A percentile compares a stretch with the other conserved stretches of the same genome.
These are phyloP conservation scores for Leucophenga maculata DNA, from an alignment of 2,888 invertebrate species.

Conservation along the genomic window DNA sequence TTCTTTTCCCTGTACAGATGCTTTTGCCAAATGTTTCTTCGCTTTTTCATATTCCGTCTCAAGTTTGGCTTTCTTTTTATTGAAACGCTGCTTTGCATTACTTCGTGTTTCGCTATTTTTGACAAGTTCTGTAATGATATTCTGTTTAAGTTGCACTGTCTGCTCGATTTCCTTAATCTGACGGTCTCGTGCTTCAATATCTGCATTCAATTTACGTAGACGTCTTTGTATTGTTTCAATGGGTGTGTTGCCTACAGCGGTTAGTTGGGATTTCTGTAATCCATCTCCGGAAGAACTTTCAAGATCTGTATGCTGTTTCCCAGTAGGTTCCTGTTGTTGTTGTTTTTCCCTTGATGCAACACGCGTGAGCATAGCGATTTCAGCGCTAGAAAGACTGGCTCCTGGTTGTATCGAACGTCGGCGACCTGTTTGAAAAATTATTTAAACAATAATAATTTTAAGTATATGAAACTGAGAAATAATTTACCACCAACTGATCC, in stretches of 20 bases:
- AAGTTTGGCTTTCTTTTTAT: conserved; percentile 77
- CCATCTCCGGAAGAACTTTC: conserved; percentile 61
- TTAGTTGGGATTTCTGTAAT: conserved; percentile 50
- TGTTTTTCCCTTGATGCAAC: conserved; percentile 73
- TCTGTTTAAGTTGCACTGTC: conserved; percentile 82
- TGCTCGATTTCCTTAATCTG: conserved; percentile 81
- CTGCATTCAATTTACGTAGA: conserved; percentile 70
- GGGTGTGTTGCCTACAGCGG: conserved; percentile 58
- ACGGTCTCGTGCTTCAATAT: conserved; percentile 79
- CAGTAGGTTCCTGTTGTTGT: conserved; percentile 38
- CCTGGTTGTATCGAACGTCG: conserved; percentile 78
- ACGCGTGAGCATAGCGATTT: conserved; percentile 76
- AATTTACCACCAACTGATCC: conserved; percentile 54
- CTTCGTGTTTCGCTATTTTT: conserved; percentile 76
- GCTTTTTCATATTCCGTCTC: conserved; percentile 77
- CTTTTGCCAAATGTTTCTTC: conserved; percentile 75
- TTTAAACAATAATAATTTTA: conserved; percentile 1
- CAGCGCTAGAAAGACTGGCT: conserved; percentile 76
- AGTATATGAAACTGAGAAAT: conserved; percentile 4
- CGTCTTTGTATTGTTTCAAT: conserved; percentile 68
- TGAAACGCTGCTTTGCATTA: conserved; percentile 76
- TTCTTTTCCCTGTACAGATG: conserved; percentile 72
- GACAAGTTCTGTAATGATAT: conserved; percentile 80
- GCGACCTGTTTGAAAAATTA: conserved; percentile 52
- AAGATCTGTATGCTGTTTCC: conserved; percentile 52